These are phyloP conservation scores for Bos indicus DNA, from an alignment of 2,113 vertebrate species.

Conservation along the genomic window DNA sequence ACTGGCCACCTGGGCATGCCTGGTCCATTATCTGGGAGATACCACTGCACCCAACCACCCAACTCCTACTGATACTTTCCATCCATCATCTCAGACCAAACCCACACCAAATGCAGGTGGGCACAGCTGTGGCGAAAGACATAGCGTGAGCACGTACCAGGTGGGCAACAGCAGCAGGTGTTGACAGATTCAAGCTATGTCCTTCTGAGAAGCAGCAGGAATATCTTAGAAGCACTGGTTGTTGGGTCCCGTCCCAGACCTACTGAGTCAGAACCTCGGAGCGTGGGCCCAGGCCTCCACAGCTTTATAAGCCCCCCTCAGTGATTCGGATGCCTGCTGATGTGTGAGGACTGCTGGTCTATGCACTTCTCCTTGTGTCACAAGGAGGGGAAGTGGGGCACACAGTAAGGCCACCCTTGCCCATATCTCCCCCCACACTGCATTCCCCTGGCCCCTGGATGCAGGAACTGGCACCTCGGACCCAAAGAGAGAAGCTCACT, in stretches of 20 bases:
- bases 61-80: background rate
- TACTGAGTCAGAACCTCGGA: background rate
- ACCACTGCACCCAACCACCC: background rate
- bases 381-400: background rate
- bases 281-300: rapidly evolving
- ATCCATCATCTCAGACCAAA: background rate
- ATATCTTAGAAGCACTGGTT: background rate
- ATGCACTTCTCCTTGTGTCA: background rate
- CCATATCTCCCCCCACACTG: background rate
- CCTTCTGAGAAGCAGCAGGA: background rate
- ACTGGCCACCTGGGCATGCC: background rate
- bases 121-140: background rate
- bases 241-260: background rate
- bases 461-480: rapidly evolving
- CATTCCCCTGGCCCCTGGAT: background rate
- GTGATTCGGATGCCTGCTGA: background rate
- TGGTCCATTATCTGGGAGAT: background rate
- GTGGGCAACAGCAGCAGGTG: rapidly evolving
- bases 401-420: rapidly evolving
- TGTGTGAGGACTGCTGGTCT: rapidly evolving
- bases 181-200: background rate
- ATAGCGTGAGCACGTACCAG: background rate
- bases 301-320: rapidly evolving
- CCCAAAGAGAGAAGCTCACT: background rate
- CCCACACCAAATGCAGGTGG: background rate